phyloP scores from a whole-genome alignment of 2,797 vertebrate genomes.

The Crocidura indochinensis region DNA sequence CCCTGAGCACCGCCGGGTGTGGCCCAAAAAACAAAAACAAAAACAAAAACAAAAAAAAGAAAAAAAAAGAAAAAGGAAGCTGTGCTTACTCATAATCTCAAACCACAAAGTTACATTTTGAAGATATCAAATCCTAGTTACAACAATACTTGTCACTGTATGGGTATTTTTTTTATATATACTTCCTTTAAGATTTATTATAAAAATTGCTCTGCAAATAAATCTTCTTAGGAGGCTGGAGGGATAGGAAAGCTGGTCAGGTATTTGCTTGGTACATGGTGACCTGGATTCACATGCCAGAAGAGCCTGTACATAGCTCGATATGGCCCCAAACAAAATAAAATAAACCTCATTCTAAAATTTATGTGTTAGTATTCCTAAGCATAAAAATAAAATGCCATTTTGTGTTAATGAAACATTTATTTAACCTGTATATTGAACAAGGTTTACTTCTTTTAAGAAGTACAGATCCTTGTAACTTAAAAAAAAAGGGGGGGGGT shows the following conservation, averaged over 20 bases:
- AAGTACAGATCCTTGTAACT: neutral
- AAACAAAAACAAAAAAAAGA: too few relatives aligned
- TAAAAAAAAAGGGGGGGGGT: neutral
- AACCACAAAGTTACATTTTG: slow-evolving; percentile 32
- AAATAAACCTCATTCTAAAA: slow-evolving; percentile 31
- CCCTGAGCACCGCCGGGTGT: too few relatives aligned
- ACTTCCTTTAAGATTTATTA: neutral
- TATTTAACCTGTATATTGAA: neutral
- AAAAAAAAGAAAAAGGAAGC: slow-evolving; percentile 57
- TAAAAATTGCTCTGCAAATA: slow-evolving; percentile 42
- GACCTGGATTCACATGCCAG: too few relatives aligned
- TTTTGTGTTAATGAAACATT: slow-evolving; percentile 35
- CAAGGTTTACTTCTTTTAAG: slow-evolving; percentile 25
- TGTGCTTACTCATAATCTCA: slow-evolving; percentile 28
- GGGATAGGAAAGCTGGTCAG: too few relatives aligned
- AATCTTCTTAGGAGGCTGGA: neutral
- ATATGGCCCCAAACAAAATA: neutral
- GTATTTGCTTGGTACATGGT: too few relatives aligned
- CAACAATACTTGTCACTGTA: slow-evolving; percentile 23
- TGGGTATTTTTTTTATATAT: slow-evolving; percentile 17
- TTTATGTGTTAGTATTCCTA: slow-evolving; percentile 33
- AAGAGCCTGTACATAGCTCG: too few relatives aligned
- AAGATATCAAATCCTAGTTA: slow-evolving; percentile 60
- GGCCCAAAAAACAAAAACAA: too few relatives aligned
- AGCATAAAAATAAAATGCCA: slow-evolving; percentile 50